These are phyloP conservation scores for Labeo calbasu DNA, from an alignment of 2,797 vertebrate genomes.

Conservation along the genomic window DNA sequence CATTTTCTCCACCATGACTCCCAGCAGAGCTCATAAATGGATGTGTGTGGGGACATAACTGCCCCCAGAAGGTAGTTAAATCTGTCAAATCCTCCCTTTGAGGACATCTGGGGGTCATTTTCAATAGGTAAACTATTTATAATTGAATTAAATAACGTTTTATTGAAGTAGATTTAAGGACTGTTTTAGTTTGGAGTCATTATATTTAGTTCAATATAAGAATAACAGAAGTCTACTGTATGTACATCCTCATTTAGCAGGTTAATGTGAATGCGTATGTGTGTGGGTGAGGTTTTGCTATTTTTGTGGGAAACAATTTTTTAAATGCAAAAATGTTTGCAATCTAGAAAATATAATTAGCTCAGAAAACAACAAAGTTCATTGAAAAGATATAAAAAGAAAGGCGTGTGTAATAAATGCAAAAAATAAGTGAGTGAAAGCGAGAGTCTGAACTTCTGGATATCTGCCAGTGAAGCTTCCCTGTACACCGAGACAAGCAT, in stretches of 20 bases:
- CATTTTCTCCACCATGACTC: conserved; percentile 5
- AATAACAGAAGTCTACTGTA: background rate
- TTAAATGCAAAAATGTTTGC: too few relatives aligned
- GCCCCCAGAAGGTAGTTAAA: background rate
- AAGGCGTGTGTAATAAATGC: background rate
- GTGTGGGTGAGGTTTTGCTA: background rate
- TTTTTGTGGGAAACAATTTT: background rate
- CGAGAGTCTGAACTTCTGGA: background rate
- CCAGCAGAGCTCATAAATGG: background rate
- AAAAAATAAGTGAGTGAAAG: background rate
- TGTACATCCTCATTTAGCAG: background rate
- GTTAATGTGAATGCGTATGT: background rate
- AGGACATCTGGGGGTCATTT: background rate
- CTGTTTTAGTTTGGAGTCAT: background rate
- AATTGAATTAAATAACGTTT: background rate
- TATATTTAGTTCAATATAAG: background rate
- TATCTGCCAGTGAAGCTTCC: background rate
- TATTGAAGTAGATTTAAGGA: background rate
- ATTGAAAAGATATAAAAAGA: background rate
- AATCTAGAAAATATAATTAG: background rate
- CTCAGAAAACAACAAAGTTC: background rate
- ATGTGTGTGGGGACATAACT: background rate
- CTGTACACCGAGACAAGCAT: conserved; percentile 34
- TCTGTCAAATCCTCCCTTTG: background rate
- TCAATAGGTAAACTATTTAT: background rate